A percentile compares a stretch with the other conserved stretches of the same genome.
Evolutionary conservation across 1,140 invertebrate species (phyloP).

Genomic region (Megalopta genalis): DNA sequence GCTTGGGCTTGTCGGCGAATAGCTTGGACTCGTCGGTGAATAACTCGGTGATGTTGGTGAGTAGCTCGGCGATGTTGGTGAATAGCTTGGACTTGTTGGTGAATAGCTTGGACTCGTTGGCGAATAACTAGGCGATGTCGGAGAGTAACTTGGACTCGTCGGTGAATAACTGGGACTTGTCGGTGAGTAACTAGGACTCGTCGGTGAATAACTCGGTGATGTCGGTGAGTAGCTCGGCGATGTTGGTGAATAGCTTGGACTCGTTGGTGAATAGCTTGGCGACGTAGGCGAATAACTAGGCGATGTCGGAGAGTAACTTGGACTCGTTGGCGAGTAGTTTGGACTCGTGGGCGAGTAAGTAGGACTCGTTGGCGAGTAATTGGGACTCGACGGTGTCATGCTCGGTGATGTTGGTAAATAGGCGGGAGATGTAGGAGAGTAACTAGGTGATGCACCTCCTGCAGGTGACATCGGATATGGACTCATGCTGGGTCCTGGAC

Average conservation of each 20-base stretch:
- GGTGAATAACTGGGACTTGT: constrained; percentile 82
- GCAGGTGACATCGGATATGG: constrained; percentile 87
- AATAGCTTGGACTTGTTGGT: constrained; percentile 85
- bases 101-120: constrained; percentile 85
- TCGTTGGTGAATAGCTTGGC: constrained; percentile 84
- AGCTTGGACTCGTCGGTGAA: constrained; percentile 87
- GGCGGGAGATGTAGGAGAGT: constrained; percentile 91
- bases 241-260: constrained; percentile 81
- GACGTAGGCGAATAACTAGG: constrained; percentile 82
- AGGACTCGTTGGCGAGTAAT: constrained; percentile 91
- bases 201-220: constrained; percentile 81
- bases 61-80: constrained; percentile 88
- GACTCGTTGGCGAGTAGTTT: constrained; percentile 84
- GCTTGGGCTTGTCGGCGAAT: constrained; percentile 88
- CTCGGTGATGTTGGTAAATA: constrained; percentile 87
- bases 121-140: too few species aligned
- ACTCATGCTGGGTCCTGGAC: constrained; percentile 85
- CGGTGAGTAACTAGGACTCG: constrained; percentile 82
- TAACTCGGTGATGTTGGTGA: constrained; percentile 88
- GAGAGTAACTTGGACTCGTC: constrained; percentile 82
- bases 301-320: constrained; percentile 82
- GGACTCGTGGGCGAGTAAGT: constrained; percentile 90
- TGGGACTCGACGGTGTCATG: constrained; percentile 89
- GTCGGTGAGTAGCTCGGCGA: constrained; percentile 83
- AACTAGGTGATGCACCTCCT: constrained; percentile 90